A percentile compares a stretch with the other conserved stretches of the same genome.
Evolutionary conservation across 2,888 invertebrate genomes (phyloP).

Genomic region (Atrina japonica): DNA sequence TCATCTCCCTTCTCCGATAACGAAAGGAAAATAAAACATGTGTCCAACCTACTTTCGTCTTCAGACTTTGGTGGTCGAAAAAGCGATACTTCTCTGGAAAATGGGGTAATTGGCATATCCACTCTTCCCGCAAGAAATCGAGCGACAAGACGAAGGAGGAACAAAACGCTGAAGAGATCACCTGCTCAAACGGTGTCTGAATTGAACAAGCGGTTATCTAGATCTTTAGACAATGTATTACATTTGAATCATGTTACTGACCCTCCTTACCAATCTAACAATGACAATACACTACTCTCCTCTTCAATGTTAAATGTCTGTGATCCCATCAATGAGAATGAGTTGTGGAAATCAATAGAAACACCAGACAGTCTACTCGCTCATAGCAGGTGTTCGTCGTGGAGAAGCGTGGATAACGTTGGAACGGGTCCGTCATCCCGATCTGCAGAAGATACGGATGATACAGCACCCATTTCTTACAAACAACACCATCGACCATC

Average conservation of each 20-base stretch:
- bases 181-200: constrained; percentile 25
- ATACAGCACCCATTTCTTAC: constrained; percentile 8
- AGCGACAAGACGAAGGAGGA: not conserved
- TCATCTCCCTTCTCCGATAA: constrained; percentile 23
- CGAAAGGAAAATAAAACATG: constrained; percentile 34
- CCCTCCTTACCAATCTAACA: not conserved
- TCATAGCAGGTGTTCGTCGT: constrained; percentile 5
- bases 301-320: constrained; percentile 3
- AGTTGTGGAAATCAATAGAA: constrained; percentile 14
- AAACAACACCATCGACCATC: not conserved
- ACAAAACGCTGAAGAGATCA: not conserved
- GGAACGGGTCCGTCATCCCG: constrained; percentile 12
- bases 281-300: not conserved
- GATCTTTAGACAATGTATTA: constrained; percentile 30
- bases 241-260: constrained; percentile 3
- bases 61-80: constrained; percentile 10
- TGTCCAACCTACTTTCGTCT: constrained; percentile 21
- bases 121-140: not conserved
- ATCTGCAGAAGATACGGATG: constrained; percentile 18
- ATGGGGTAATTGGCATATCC: not conserved
- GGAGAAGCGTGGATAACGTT: not conserved
- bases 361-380: not conserved
- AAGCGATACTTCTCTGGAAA: not conserved
- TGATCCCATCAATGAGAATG: not conserved
- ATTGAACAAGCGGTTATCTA: constrained; percentile 22